These are phyloP conservation scores for Taxidea taxus DNA, from an alignment of 2,113 vertebrate genomes.

Conservation along the genomic window DNA sequence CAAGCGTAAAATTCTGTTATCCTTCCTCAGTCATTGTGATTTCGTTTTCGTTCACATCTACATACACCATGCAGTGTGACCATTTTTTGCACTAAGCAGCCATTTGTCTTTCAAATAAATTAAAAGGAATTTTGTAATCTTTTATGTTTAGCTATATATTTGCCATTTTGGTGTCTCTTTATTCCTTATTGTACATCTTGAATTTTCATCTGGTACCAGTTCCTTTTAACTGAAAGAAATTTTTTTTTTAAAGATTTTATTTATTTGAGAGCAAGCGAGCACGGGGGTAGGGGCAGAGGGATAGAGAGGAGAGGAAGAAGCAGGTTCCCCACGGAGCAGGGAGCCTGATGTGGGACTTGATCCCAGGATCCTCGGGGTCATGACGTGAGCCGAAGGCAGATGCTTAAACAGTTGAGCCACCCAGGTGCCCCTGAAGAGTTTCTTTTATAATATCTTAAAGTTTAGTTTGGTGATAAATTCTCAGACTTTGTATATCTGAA, in stretches of 20 bases:
- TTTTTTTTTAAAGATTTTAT: not conserved
- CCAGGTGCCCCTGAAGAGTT: not conserved
- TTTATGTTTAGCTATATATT: not conserved
- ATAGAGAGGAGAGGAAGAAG: no score
- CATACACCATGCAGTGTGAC: not conserved
- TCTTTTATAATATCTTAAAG: not conserved
- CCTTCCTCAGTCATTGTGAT: not conserved
- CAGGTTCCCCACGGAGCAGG: no score
- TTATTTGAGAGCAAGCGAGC: no score
- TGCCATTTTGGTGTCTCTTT: not conserved
- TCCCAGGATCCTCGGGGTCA: not conserved
- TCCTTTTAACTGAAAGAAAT: not conserved
- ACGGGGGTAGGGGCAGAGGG: no score
- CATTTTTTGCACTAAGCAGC: not conserved
- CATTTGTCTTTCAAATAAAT: not conserved
- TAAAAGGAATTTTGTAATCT: not conserved
- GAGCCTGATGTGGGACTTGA: no score
- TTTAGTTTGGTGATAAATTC: not conserved
- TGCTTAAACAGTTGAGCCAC: not conserved
- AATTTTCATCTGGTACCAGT: not conserved
- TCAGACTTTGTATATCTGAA: not conserved
- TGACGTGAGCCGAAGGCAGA: not conserved
- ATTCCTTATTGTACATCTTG: not conserved
- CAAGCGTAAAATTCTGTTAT: not conserved
- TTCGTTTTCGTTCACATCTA: not conserved